Evolutionary conservation across 2,797 vertebrate species (phyloP), one percentile per base, ranked within the genome.

Genomic region (Sebastes itinus): DNA sequence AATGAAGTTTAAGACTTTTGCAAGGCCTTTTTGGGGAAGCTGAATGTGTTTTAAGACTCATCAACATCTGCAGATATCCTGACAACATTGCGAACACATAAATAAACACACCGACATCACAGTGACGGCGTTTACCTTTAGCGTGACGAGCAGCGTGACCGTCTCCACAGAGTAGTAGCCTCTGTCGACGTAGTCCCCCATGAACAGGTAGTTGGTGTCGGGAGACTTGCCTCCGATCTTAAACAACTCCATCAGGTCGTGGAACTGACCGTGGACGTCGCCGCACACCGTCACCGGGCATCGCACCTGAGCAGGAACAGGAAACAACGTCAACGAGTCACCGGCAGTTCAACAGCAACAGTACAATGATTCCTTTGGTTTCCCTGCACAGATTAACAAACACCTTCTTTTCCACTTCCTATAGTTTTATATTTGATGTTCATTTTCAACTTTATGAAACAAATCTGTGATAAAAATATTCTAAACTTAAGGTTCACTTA

Each of bases 181-280:
- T 96, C 98, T 96, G 95, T 99, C 97, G 75, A 99, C 98, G 88
- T 98, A 98, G 95, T 99, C 98, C 35, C 97, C 98, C 97, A 98
- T 98, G 95, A 98, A 98, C 95, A 99, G 96, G 92, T 98, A 99
- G 94, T 99, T 99, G 92, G 98, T 99, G 93, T 99, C 98, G 73
- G 98, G 98, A 87, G 97, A 98, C 95, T 99, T 98, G 22, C 98
- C 97, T 90, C 97, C 98, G 83, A 98, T 98, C 97, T 97, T 98
- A 92, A 99, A 99, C 72, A 99, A 96, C 96, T 99, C 97, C 97
- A 99, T 98, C 84, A 99, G 97, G 93, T 99, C 98, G 27, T 98
- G 97, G 96, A 99, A 99, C 92, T 99, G 98, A 58, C 98, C 98
- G 0, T 99, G 98, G 59, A 99, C 97, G 84, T 98, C 98, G 78